Base-by-base conservation (phyloP, 2,888 invertebrate genomes). In the Heterodera filipjevi region DNA sequence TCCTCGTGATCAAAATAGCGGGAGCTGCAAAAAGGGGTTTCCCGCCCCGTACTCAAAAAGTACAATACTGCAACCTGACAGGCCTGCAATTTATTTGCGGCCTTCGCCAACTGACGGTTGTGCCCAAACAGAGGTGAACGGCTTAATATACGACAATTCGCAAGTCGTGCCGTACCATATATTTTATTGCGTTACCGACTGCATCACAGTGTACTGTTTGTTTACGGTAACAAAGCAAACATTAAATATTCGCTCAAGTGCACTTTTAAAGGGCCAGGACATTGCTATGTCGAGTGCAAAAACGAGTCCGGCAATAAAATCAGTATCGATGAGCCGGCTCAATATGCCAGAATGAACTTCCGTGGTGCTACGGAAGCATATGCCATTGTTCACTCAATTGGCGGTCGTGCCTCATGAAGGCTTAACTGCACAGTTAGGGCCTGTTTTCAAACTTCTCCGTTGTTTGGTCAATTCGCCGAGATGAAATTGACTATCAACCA, bases 401-500 rank as follows among this genome's bases (percentile, higher is more conserved):
- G 81, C 80, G 10, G 72, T 80, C 27, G 81, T 77, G 16, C 27
- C 19, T n/a, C 44, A 33, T 1, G 71, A 46, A 12, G 77, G 77
- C 6, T 22, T 22, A 30, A 27, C 30, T n/a, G 81, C 33, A 1
- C 79, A 80, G 68, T 81, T 6, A 8, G 8, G 1, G 70, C 76
- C 8, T 73, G 66, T 35, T 39, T 80, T n/a, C 53, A 75, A 33
- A 49, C n/a, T 12, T 77, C 78, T 0, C 3, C 33, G 12, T 32
- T 80, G 39, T 80, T 66, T 53, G 19, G 5, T 30, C 2, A n/a
- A 2, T 80, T 80, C 33, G 6, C 30, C 22, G 59, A 70, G 19
- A 30, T 81, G 19, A n/a, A 49, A 14, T 76, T 80, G 35, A 81
- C n/a, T 2, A 44, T 81, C 33, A 80, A 80, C 71, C 71, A 81